These are phyloP conservation scores for Xiphydria camelus DNA, from an alignment of 2,888 invertebrate genomes.

Conservation along the genomic window DNA sequence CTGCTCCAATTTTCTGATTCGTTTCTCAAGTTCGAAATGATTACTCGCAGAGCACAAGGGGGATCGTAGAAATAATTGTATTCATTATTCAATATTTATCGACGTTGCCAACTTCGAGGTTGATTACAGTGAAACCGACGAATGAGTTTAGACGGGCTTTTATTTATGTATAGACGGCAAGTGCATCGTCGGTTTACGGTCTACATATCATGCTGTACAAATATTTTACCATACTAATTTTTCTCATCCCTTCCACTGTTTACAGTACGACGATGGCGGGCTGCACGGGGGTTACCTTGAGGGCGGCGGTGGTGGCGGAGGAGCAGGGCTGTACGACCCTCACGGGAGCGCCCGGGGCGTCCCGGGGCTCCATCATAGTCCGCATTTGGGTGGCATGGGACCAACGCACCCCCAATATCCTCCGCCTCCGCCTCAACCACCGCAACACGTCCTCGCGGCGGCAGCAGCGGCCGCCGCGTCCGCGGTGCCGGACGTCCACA, in stretches of 20 bases:
- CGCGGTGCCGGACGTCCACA: slow-evolving; percentile 85
- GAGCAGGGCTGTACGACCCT: slow-evolving; percentile 75
- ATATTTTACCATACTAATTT: too few relatives aligned
- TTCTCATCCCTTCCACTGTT: slow-evolving; percentile 25
- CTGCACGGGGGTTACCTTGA: slow-evolving; percentile 91
- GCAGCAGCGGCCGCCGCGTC: slow-evolving; percentile 62
- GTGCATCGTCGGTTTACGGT: too few relatives aligned
- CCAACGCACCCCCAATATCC: slow-evolving; percentile 72
- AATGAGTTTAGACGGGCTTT: too few relatives aligned
- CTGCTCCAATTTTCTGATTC: too few relatives aligned
- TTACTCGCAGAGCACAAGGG: too few relatives aligned
- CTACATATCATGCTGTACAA: too few relatives aligned
- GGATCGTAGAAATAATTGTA: too few relatives aligned
- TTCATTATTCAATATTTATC: too few relatives aligned
- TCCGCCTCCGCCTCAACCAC: slow-evolving; percentile 66
- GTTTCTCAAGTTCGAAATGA: too few relatives aligned
- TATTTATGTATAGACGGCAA: too few relatives aligned
- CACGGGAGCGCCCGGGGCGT: slow-evolving; percentile 68
- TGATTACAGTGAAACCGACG: too few relatives aligned
- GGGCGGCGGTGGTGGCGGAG: slow-evolving; percentile 66
- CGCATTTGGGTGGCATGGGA: slow-evolving; percentile 63
- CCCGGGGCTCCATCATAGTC: slow-evolving; percentile 65
- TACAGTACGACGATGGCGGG: slow-evolving; percentile 89
- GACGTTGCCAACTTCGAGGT: too few relatives aligned
- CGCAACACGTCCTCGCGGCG: slow-evolving; percentile 81